Evolutionary conservation across 2,797 vertebrate genomes (phyloP), one percentile per base, ranked within the genome.

Genomic region (Leptatherina wallacei): DNA sequence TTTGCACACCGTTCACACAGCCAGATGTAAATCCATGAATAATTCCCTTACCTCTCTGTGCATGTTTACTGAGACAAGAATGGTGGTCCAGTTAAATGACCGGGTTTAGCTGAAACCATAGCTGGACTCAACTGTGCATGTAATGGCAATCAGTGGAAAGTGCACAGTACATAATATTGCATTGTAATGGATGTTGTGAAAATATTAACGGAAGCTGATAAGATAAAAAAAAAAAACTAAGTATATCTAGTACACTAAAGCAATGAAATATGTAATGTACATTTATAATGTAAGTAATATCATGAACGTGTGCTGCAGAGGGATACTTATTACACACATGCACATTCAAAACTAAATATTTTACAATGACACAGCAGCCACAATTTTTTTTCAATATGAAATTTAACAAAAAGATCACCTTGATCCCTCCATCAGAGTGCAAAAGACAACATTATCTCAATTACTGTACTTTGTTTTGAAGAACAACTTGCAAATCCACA

Each of bases 381-480:
- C 56, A 6, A 0, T 6, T 35, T 71, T 16, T 14, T 24, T 9
- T 6, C 12, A 14, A 14, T 59, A 58, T 38, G 6, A 32, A 63
- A 44, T 22, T 1, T 59, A 35, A 35, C 16, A 2, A 4, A 7
- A 6, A 20, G 32, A 22, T 33, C 42, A 59, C 42, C 30, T 14
- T 30, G 8, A 49, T 61, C 59, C 18, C 16, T 65, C 18, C 11
- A 6, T 54, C 24, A 1, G 51, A 12, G 27, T 54, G 24, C 51
- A 4, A 80, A 33, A 51, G 9, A 10, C 29, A 30, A 6, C 6
- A 33, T 65, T 44, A 33, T n/a, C 24, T 76, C 55, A 29, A 24
- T 59, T 30, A 29, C 47, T 44, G 11, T 42, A 58, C 54, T 75
- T 69, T 74, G 30, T n/a, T 65, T 69, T 70, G 13, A 61, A 63